phyloP scores from a whole-genome alignment of 2,888 invertebrate species.

The Plagodis dolabraria region DNA sequence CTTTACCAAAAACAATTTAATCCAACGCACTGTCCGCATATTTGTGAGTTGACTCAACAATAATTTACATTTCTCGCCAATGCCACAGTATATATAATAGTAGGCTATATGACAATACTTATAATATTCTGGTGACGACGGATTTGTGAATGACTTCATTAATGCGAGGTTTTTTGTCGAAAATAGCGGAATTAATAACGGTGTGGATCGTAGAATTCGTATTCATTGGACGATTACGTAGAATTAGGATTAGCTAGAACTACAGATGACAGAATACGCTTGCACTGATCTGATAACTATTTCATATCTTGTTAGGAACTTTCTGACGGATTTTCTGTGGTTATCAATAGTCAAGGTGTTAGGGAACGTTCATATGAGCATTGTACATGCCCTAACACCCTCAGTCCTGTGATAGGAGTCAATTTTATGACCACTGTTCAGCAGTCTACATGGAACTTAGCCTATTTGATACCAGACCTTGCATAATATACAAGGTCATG shows the following conservation, averaged over 20 bases:
- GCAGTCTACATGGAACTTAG: too few species aligned
- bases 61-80: conserved; percentile 25
- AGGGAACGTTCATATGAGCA: too few species aligned
- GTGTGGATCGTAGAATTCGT: conserved; percentile 9
- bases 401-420: too few species aligned
- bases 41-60: conserved; percentile 23
- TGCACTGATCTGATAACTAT: too few species aligned
- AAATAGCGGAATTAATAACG: conserved; percentile 17
- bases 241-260: not conserved
- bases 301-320: too few species aligned
- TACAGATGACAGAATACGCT: too few species aligned
- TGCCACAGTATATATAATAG: not conserved
- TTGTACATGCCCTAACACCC: too few species aligned
- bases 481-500: too few species aligned
- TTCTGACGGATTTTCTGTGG: too few species aligned
- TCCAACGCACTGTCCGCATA: conserved; percentile 19
- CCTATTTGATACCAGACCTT: too few species aligned
- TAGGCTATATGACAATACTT: conserved; percentile 4
- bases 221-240: not conserved
- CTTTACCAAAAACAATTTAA: conserved; percentile 2
- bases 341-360: too few species aligned
- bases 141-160: conserved; percentile 23
- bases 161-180: conserved; percentile 8
- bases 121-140: not conserved
- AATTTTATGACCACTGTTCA: too few species aligned